phyloP scores from a whole-genome alignment of 2,113 vertebrate genomes.

The Gymnogyps californianus region DNA sequence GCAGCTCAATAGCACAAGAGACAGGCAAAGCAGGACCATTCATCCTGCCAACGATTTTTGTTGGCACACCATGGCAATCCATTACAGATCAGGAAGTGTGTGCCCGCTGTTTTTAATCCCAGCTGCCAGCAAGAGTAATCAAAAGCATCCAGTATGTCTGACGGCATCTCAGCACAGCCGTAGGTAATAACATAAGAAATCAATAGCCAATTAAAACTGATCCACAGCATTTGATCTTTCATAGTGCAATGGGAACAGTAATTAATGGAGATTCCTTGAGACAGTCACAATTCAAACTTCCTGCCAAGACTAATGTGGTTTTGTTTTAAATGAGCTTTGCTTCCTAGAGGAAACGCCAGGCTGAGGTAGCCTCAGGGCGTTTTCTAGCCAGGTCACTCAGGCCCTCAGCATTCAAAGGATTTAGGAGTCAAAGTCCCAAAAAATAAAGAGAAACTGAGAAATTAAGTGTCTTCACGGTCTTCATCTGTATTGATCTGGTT shows the following conservation, averaged over 20 bases:
- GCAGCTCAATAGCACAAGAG: slow-evolving; percentile 13
- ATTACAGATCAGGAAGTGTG: slow-evolving; percentile 48
- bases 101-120: slow-evolving; percentile 50
- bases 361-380: background rate
- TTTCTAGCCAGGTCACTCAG: background rate
- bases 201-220: slow-evolving; percentile 70
- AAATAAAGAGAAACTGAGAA: background rate
- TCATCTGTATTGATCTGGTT: background rate
- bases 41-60: slow-evolving; percentile 35
- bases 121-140: slow-evolving; percentile 60
- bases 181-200: slow-evolving; percentile 66
- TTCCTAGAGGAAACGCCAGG: background rate
- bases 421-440: background rate
- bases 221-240: slow-evolving; percentile 63
- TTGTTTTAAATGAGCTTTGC: slow-evolving; percentile 23
- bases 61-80: slow-evolving; percentile 40
- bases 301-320: slow-evolving; percentile 40
- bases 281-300: slow-evolving; percentile 46
- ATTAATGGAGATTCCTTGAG: slow-evolving; percentile 56
- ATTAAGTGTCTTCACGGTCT: background rate
- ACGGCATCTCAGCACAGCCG: slow-evolving; percentile 21
- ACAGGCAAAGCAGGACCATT: slow-evolving; percentile 33
- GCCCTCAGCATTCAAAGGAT: background rate
- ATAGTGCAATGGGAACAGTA: slow-evolving; percentile 44
- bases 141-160: slow-evolving; percentile 42